Conservation (phyloP, 2,888 invertebrate species). For the Meghimatium bilineatum region DNA sequence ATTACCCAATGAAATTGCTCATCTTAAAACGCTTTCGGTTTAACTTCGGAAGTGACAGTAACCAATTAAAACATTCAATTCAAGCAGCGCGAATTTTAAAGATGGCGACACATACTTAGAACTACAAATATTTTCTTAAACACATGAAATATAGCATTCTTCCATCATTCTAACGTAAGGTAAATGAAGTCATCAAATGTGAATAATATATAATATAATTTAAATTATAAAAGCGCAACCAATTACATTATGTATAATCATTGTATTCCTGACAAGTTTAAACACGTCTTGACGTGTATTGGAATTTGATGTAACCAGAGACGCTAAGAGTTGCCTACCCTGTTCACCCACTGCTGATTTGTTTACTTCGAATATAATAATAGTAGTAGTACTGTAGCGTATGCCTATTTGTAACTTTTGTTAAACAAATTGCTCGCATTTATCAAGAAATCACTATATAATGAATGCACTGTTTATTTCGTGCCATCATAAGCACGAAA, state of each 20-base stretch:
- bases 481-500: no score
- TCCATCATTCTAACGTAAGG: not conserved
- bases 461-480: no score
- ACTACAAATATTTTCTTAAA: not conserved
- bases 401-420: no score
- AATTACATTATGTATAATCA: not conserved
- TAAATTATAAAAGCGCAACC: not conserved
- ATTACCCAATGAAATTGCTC: slow-evolving; percentile 21
- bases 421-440: no score
- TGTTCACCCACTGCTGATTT: no score
- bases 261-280: not conserved
- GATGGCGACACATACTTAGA: not conserved
- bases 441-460: no score
- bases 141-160: not conserved
- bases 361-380: no score
- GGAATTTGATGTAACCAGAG: not conserved
- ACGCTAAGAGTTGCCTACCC: not conserved
- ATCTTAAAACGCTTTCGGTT: not conserved
- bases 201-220: not conserved
- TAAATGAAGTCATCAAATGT: not conserved
- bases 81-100: slow-evolving; percentile 15
- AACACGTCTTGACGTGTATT: not conserved
- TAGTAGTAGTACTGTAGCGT: no score
- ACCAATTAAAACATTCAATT: slow-evolving; percentile 38
- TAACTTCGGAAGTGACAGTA: not conserved